Evolutionary conservation across 2,888 invertebrate genomes (phyloP).

Genomic region (Drosophila maculinotata): DNA sequence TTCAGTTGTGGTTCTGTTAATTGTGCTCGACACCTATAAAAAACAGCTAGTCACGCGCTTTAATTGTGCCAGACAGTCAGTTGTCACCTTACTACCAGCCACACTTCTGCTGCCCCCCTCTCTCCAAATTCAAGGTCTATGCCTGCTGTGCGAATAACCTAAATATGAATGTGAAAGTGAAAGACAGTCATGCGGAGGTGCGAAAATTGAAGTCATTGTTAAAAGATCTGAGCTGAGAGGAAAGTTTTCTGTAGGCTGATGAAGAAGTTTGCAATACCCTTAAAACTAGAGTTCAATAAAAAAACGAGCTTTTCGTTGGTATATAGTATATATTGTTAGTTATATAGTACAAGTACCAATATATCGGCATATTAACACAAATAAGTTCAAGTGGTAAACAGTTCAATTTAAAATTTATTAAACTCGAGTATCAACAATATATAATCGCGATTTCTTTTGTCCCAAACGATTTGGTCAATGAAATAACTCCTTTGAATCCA

Average conservation of each 20-base stretch:
- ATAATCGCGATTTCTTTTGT: too few species aligned
- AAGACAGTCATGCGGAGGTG: conserved; percentile 32
- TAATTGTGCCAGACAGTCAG: conserved; percentile 1
- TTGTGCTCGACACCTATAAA: conserved; percentile 55
- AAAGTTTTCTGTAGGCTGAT: conserved; percentile 14
- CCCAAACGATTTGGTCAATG: too few species aligned
- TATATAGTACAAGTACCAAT: too few species aligned
- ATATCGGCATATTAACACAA: neutral
- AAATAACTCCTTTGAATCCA: too few species aligned
- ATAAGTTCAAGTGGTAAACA: neutral
- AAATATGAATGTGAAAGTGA: conserved; percentile 66
- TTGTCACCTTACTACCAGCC: conserved; percentile 43
- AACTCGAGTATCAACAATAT: neutral
- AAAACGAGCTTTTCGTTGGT: too few species aligned
- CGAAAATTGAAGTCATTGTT: conserved; percentile 18
- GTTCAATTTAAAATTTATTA: neutral
- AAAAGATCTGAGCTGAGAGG: conserved; percentile 15
- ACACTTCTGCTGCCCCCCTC: neutral
- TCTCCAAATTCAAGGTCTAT: neutral
- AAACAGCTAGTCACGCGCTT: conserved; percentile 50
- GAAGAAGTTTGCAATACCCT: too few species aligned
- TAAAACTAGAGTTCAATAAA: too few species aligned
- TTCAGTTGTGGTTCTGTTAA: conserved; percentile 29
- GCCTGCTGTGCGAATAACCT: conserved; percentile 41
- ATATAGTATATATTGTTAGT: too few species aligned